Base-by-base conservation (phyloP, 2,888 invertebrate species). In the Antitype chi region DNA sequence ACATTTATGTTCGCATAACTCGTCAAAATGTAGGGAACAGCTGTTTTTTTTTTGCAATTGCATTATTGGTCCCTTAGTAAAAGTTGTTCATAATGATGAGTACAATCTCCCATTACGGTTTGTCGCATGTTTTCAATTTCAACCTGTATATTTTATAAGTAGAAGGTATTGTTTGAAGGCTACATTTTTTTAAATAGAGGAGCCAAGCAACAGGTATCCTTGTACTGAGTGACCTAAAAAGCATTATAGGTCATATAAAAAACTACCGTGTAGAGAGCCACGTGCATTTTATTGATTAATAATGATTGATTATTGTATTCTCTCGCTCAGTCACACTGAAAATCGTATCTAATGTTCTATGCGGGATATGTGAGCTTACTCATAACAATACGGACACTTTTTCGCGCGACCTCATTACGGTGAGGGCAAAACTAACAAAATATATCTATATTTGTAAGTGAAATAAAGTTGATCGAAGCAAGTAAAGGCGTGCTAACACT, bases 161-260 rank as follows among this genome's bases (percentile, higher is more conserved):
- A 60, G 25, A 47, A 25, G 20, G 9, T 47, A 23, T 20, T 20
- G 13, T 74, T 47, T 75, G 1, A 17, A 15, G 32, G 32, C 43
- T 3, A 23, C n/a, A 49, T 5, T 7, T 20, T 69, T 52, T n/a
- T 20, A 55, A 5, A 17, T 38, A 63, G 7, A 23, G 8, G 13
- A 59, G 23, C 17, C 9, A n/a, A 28, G 78, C 78, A 78, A 78
- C 78, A 78, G 78, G 81, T 78, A 38, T 67, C 81, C 81, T 81
- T 67, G 74, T 59, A 55, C 66, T 38, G 2, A 6, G 52, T 81
- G 66, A 81, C 66, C 66, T 74, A 62, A 71, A 49, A 25, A 0
- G 38, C 28, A 0, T 20, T 80, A 38, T 47, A 60, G 66, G 80
- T 80, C 74, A 70, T 28, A 57, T 63, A 57, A 28, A 60, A 28